Evolutionary conservation across 2,888 invertebrate species (phyloP), one percentile per base, ranked within the genome.

Genomic region (Apodemia zela): DNA sequence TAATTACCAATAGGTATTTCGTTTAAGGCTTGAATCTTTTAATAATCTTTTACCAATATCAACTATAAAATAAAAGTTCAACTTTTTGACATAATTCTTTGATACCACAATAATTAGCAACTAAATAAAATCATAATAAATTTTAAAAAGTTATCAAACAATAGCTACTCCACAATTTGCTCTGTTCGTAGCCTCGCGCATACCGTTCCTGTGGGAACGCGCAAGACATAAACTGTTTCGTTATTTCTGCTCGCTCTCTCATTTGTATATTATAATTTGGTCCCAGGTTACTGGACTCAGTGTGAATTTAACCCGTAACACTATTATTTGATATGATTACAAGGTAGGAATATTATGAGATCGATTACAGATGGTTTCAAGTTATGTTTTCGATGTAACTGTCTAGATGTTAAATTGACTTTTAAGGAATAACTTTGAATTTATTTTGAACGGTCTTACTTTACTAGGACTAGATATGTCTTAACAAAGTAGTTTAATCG

Each of bases 201-300:
- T 87, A 87, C 87, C 87, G 87, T 90, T 90, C 90, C 91, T 91
- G 89, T 91, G 91, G 89, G 90, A 91, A 91, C 89, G 85, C 77
- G 77, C 86, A 78, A 80, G 86, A 89, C 89, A 86, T 89, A 89
- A 91, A 90, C 89, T 83, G 88, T 89, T 89, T 87, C 81, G 88
- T 88, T 89, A 87, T 89, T 88, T 90, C 87, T 89, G 89, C 89
- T 88, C 84, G 86, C 82, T 86, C 83, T 80, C 85, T 90, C 89
- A 89, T 89, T 90, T 88, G 86, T 90, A 86, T 90, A 89, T 89
- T 90, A 87, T 90, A 89, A 89, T 90, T 90, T 87, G 86, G 82
- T 72, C 77, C 72, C 77, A 60, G 51, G 54, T 51, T 61, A 61
- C 35, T 38, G 49, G 33, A 61, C 33, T 49, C 54, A 35, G 51